Percentiles rank a stretch among this genome's conserved stretches.
These are phyloP conservation scores for Limanda limanda DNA, from an alignment of 2,113 vertebrate genomes.

Conservation along the genomic window DNA sequence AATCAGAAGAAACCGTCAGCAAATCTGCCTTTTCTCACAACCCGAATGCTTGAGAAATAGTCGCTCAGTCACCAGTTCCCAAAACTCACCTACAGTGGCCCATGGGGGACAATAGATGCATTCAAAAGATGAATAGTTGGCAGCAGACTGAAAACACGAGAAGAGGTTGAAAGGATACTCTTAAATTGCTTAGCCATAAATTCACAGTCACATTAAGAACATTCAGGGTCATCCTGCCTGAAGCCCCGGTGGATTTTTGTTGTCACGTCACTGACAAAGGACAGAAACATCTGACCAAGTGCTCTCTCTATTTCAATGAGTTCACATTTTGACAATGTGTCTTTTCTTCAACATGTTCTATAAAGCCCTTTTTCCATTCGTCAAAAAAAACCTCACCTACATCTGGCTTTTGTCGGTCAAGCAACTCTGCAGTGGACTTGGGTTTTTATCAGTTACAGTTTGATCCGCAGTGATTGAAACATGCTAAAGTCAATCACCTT, in stretches of 20 bases:
- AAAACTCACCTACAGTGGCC: conserved; percentile 61
- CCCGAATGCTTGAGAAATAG: conserved; percentile 55
- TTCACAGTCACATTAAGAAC: conserved; percentile 24
- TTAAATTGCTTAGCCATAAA: conserved; percentile 30
- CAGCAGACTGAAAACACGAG: conserved; percentile 39
- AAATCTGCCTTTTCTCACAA: conserved; percentile 21
- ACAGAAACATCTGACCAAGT: conserved; percentile 2
- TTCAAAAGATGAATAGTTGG: conserved; percentile 58
- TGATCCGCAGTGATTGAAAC: no score
- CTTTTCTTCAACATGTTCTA: background rate
- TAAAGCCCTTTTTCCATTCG: background rate
- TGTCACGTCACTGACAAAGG: background rate
- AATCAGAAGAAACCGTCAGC: background rate
- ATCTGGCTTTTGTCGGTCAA: no score
- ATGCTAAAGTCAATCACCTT: no score
- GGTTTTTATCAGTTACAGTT: no score
- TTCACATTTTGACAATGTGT: background rate
- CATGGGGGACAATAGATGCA: conserved; percentile 61
- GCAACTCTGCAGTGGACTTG: no score
- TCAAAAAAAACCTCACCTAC: background rate
- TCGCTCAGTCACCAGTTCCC: conserved; percentile 49
- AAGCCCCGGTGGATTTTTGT: background rate
- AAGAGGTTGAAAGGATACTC: conserved; percentile 41
- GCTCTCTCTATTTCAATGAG: background rate
- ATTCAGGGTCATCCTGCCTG: background rate